phyloP scores from a whole-genome alignment of 64 coral and sea anemone species.

The Montipora efflorescens region DNA sequence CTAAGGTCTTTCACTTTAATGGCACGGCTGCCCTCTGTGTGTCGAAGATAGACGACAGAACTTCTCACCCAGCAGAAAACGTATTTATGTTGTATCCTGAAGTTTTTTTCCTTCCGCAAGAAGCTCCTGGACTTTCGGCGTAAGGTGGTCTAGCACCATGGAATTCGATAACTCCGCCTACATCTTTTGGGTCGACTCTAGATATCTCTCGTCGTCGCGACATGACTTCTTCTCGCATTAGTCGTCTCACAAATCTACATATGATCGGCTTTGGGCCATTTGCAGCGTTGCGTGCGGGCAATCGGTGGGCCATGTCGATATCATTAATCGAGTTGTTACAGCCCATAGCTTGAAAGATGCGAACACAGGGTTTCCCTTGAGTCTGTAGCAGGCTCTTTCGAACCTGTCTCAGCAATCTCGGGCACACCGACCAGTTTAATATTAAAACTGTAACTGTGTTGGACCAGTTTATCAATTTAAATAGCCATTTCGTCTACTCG shows the following conservation, averaged over 20 bases:
- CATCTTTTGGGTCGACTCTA: not conserved
- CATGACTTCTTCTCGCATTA: constrained; percentile 7
- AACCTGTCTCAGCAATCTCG: too few relatives aligned
- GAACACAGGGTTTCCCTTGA: constrained; percentile 10
- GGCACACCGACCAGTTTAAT: too few relatives aligned
- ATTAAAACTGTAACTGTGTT: too few relatives aligned
- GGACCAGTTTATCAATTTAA: not conserved
- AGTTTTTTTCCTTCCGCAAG: not conserved
- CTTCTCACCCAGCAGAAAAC: not conserved
- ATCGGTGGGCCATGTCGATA: constrained; percentile 44
- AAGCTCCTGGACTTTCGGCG: not conserved
- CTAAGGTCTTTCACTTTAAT: too few relatives aligned
- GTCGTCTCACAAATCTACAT: not conserved
- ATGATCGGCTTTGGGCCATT: constrained; percentile 10
- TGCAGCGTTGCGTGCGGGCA: not conserved
- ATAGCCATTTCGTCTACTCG: constrained; percentile 22
- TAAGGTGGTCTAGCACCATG: constrained; percentile 1
- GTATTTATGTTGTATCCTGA: constrained; percentile 19
- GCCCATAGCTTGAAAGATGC: too few relatives aligned
- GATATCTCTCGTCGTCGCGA: not conserved
- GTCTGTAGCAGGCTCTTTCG: constrained; percentile 32
- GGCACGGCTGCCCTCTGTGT: too few relatives aligned
- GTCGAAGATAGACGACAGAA: too few relatives aligned
- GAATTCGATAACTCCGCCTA: not conserved
- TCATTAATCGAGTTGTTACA: not conserved